phyloP scores from a whole-genome alignment of 2,888 invertebrate genomes.

The Brachypterus glaber region DNA sequence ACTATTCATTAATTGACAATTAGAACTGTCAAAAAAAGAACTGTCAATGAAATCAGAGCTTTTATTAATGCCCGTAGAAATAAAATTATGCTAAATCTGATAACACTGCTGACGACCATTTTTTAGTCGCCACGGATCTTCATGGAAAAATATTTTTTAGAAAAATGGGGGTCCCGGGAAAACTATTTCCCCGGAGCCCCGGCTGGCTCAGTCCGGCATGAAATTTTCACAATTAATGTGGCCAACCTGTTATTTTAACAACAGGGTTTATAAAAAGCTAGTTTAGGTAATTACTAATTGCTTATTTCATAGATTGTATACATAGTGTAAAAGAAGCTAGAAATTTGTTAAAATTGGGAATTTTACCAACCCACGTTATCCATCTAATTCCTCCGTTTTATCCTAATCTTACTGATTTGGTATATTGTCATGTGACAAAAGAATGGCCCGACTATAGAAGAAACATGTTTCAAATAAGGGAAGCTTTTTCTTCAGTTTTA shows the following conservation, averaged over 20 bases:
- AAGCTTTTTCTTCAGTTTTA: conserved; percentile 34
- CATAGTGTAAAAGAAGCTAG: conserved; percentile 41
- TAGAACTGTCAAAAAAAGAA: too few relatives aligned
- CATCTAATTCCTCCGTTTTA: conserved; percentile 39
- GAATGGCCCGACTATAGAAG: conserved; percentile 36
- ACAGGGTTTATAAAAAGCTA: background rate
- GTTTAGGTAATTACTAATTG: background rate
- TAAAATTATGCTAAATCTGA: too few relatives aligned
- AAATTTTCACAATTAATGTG: conserved; percentile 13
- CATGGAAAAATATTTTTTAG: background rate
- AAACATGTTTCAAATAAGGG: conserved; percentile 33
- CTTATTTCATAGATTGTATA: conserved; percentile 37
- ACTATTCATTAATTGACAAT: too few relatives aligned
- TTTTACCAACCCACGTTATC: conserved; percentile 46
- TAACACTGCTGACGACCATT: too few relatives aligned
- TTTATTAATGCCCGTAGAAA: too few relatives aligned
- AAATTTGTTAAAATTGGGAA: conserved; percentile 39
- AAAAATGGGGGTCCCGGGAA: background rate
- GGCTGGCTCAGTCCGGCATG: conserved; percentile 2
- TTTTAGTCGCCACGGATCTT: too few relatives aligned
- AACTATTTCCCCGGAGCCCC: conserved; percentile 1
- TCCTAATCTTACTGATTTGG: conserved; percentile 30
- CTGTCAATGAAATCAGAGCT: too few relatives aligned
- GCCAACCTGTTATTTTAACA: too few relatives aligned
- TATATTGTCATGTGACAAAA: conserved; percentile 33